Percentiles rank a stretch among this genome's conserved stretches.
These are phyloP conservation scores for Plectrocnemia conspersa DNA, from an alignment of 1,140 invertebrate genomes.

Conservation along the genomic window DNA sequence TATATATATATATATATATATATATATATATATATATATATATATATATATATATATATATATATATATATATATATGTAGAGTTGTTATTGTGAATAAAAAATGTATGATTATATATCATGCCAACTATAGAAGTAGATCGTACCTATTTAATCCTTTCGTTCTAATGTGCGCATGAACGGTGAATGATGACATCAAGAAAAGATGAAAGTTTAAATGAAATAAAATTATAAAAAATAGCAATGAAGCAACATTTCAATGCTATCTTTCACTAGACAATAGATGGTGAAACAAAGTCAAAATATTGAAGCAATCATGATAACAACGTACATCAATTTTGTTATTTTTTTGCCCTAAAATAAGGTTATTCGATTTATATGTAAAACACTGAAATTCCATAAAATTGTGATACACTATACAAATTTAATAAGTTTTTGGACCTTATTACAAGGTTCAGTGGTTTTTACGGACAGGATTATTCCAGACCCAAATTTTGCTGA, in stretches of 20 bases:
- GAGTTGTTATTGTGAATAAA: neutral
- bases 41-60: neutral
- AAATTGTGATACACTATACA: no score
- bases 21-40: neutral
- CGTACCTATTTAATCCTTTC: slow-evolving; percentile 34
- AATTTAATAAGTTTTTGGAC: no score
- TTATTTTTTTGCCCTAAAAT: no score
- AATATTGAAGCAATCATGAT: neutral
- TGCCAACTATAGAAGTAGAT: slow-evolving; percentile 8
- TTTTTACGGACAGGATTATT: no score
- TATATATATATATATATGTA: neutral
- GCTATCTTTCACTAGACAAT: neutral
- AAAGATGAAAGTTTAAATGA: slow-evolving; percentile 17
- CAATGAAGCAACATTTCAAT: slow-evolving; percentile 1
- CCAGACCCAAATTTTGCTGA: no score
- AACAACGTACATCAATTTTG: no score
- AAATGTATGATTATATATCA: neutral
- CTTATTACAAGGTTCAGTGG: no score
- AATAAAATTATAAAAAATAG: slow-evolving; percentile 12
- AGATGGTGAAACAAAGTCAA: neutral
- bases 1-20: neutral
- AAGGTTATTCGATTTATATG: no score
- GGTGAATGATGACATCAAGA: slow-evolving; percentile 32
- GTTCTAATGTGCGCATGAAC: slow-evolving; percentile 33
- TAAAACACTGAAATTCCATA: no score